phyloP scores from a whole-genome alignment of 1,140 invertebrate genomes.

The Dryas iulia region DNA sequence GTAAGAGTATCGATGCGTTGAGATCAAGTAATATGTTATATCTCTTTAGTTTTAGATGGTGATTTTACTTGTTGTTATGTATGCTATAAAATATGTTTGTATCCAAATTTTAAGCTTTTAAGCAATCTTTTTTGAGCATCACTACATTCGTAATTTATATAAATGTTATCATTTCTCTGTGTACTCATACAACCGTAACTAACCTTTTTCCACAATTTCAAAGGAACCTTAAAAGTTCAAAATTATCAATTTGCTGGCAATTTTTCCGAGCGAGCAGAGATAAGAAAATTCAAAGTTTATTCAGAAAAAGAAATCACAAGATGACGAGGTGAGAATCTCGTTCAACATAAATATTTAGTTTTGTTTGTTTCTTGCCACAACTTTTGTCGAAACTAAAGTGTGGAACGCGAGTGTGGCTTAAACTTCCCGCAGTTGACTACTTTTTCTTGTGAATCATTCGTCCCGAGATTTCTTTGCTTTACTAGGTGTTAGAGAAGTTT shows the following conservation, averaged over 20 bases:
- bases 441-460: constrained; percentile 28
- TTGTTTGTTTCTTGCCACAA: constrained; percentile 23
- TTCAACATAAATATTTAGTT: constrained; percentile 27
- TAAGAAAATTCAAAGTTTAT: constrained; percentile 4
- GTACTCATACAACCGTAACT: not conserved
- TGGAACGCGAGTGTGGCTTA: constrained; percentile 11
- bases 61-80: too few relatives aligned
- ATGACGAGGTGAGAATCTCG: constrained; percentile 21
- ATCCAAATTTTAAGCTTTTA: too few relatives aligned
- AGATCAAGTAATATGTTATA: too few relatives aligned
- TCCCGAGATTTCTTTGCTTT: not conserved
- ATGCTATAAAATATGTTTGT: too few relatives aligned
- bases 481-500: not conserved
- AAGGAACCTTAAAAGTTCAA: constrained; percentile 4
- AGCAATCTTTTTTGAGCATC: too few relatives aligned
- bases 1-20: too few relatives aligned
- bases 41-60: too few relatives aligned
- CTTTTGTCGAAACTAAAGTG: constrained; percentile 8
- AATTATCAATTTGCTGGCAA: constrained; percentile 3
- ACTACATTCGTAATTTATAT: not conserved
- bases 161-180: not conserved
- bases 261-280: not conserved
- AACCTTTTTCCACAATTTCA: not conserved
- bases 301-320: constrained; percentile 10
- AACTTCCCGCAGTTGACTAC: constrained; percentile 19